Conservation (phyloP, 1,140 invertebrate species). For the Drosophila subobscura region DNA sequence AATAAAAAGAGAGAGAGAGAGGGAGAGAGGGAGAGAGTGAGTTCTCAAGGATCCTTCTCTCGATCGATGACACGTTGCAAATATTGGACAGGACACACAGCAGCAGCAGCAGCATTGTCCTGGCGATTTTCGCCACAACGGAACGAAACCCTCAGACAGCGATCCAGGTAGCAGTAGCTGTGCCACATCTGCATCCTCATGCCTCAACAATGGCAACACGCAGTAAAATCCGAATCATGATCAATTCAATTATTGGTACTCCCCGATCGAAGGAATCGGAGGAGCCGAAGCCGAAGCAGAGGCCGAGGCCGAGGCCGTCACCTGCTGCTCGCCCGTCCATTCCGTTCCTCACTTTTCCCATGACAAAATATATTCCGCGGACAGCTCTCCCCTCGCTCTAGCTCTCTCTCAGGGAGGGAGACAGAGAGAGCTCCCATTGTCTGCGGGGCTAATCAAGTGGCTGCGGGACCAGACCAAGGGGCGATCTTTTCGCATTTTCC, state of each 20-base stretch:
- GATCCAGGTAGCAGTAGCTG: slow-evolving; percentile 55
- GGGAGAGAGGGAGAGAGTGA: slow-evolving; percentile 7
- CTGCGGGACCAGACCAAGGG: slow-evolving; percentile 46
- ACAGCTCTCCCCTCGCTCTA: neutral
- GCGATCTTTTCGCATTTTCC: slow-evolving; percentile 41
- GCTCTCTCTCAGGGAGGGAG: neutral
- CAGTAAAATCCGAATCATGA: slow-evolving; percentile 72
- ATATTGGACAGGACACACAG: slow-evolving; percentile 62
- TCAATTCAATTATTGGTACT: slow-evolving; percentile 76
- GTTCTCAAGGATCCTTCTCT: slow-evolving; percentile 69
- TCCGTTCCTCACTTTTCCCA: slow-evolving; percentile 51
- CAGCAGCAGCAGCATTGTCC: slow-evolving; percentile 69
- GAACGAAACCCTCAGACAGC: no score
- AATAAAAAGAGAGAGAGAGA: slow-evolving; percentile 49
- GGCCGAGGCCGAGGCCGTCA: slow-evolving; percentile 35
- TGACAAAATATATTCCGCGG: slow-evolving; percentile 45
- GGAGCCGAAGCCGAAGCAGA: slow-evolving; percentile 1
- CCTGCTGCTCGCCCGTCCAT: slow-evolving; percentile 40
- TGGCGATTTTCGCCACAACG: slow-evolving; percentile 66
- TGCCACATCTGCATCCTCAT: slow-evolving; percentile 60
- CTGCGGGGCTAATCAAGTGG: slow-evolving; percentile 57
- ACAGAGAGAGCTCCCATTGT: slow-evolving; percentile 3
- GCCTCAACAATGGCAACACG: slow-evolving; percentile 47
- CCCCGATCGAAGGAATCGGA: slow-evolving; percentile 28
- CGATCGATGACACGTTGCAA: slow-evolving; percentile 73